Percentiles rank a stretch among this genome's conserved stretches.
Conservation (phyloP, 2,113 vertebrate genomes). For the Oryctolagus cuniculus region mOryCun1.1 NC_091444.1:15885501-15886000, state of each 20-base stretch:
- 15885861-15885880: conserved; percentile 58
- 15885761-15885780: conserved; percentile 39
- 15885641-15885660: conserved; percentile 73
- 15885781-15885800: not conserved
- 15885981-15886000: conserved; percentile 79
- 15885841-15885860: conserved; percentile 23
- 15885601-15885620: conserved; percentile 61
- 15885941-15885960: conserved; percentile 79
- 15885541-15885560: not conserved
- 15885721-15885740: conserved; percentile 12
- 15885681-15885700: not conserved
- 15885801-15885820: conserved; percentile 66
- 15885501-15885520: not conserved
- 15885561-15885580: conserved; percentile 34
- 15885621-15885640: conserved; percentile 85
- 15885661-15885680: not conserved
- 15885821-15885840: conserved; percentile 61
- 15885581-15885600: conserved; percentile 68
- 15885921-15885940: conserved; percentile 62
- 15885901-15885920: conserved; percentile 71
- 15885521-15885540: not conserved
- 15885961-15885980: not conserved
- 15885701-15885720: not conserved
- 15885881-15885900: conserved; percentile 79
- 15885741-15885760: not conserved